A percentile compares a stretch with the other conserved stretches of the same genome.
Conservation (phyloP, 2,113 vertebrate species). For the Bubo scandiacus region DNA sequence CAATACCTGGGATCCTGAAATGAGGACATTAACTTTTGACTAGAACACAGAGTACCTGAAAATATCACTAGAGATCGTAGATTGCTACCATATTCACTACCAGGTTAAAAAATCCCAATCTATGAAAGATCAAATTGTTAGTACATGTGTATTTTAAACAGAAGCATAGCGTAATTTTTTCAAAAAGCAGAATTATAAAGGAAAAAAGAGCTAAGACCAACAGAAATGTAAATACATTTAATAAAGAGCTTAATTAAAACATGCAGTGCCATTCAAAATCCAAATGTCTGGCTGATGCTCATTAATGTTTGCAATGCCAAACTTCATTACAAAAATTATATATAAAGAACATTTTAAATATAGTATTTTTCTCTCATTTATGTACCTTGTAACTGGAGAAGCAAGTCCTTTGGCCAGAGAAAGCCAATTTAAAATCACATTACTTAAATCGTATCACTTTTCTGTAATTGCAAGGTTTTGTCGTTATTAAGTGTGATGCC, state of each 20-base stretch:
- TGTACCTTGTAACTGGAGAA: background rate
- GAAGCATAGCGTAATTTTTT: background rate
- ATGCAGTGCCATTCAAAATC: background rate
- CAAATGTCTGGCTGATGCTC: background rate
- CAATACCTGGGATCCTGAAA: background rate
- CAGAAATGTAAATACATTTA: background rate
- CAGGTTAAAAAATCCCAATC: rapidly evolving
- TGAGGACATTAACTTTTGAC: background rate
- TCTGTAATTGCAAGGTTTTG: background rate
- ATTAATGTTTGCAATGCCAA: background rate
- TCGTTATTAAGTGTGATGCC: background rate
- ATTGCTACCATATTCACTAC: background rate
- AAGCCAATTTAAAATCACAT: background rate
- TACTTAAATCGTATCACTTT: background rate
- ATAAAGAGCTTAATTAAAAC: background rate
- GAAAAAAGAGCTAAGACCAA: background rate
- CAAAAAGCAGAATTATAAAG: background rate
- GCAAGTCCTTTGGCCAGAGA: background rate
- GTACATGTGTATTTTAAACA: background rate
- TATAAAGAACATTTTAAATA: background rate
- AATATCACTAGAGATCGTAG: background rate
- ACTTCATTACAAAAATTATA: background rate
- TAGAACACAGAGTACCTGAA: background rate
- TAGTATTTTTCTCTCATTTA: background rate
- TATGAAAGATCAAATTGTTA: background rate